Percentiles rank a stretch among this genome's conserved stretches.
Evolutionary conservation across 2,797 vertebrate species (phyloP).

Genomic region (Corythornis leucogaster): DNA sequence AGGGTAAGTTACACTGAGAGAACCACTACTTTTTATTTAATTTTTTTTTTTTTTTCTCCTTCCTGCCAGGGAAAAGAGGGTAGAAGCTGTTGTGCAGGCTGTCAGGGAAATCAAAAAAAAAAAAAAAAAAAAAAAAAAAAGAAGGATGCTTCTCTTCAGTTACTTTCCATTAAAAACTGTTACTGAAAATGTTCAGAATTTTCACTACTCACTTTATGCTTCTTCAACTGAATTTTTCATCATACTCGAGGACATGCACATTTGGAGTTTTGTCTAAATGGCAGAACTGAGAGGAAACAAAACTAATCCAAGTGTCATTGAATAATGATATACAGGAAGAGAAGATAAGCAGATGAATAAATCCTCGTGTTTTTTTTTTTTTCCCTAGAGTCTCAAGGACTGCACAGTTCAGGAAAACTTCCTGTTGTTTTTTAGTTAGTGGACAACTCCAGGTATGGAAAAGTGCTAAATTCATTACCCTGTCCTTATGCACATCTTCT

Average conservation of each 20-base stretch:
- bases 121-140: background rate
- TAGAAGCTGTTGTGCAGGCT: background rate
- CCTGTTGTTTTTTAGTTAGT: background rate
- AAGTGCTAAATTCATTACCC: background rate
- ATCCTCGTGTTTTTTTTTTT: background rate
- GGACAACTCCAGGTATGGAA: background rate
- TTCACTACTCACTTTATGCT: background rate
- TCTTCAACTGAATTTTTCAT: conserved; percentile 1
- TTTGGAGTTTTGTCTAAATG: conserved; percentile 9
- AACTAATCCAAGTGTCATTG: conserved; percentile 11
- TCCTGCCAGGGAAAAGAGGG: conserved; percentile 13
- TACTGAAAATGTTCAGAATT: background rate
- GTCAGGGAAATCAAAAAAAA: background rate
- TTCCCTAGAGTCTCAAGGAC: background rate
- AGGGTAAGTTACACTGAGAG: conserved; percentile 21
- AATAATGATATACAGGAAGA: conserved; percentile 3
- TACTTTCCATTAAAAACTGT: background rate
- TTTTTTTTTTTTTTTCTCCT: conserved; percentile 11
- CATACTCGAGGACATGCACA: background rate
- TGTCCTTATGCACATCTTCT: background rate
- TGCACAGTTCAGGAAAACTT: background rate
- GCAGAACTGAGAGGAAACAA: conserved; percentile 36
- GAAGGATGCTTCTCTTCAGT: background rate
- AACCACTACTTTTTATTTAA: background rate
- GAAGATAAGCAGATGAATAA: conserved; percentile 22